A percentile compares a stretch with the other conserved stretches of the same genome.
These are phyloP conservation scores for Intellagama lesueurii DNA, from an alignment of 2,797 vertebrate species.

Conservation along the genomic window DNA sequence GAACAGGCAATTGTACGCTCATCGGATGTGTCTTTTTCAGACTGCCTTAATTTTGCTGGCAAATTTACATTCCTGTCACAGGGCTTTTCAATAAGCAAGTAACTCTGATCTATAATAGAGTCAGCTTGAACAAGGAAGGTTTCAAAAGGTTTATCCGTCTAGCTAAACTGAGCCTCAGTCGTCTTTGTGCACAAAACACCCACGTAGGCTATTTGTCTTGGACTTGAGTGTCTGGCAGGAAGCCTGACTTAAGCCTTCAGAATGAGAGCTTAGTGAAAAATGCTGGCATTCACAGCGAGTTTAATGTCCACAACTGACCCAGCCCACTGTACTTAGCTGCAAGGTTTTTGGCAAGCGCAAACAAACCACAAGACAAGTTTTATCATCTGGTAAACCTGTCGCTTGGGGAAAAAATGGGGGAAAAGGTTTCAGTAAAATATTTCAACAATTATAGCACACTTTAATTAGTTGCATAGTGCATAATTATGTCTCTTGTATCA, in stretches of 20 bases:
- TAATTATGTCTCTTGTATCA: constrained; percentile 79
- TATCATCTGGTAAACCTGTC: constrained; percentile 85
- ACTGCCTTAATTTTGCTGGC: constrained; percentile 34
- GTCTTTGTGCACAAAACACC: constrained; percentile 79
- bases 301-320: constrained; percentile 76
- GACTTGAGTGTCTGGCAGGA: constrained; percentile 75
- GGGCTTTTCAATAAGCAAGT: constrained; percentile 62
- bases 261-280: constrained; percentile 76
- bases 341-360: constrained; percentile 81
- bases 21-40: constrained; percentile 26
- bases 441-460: constrained; percentile 80
- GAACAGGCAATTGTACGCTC: constrained; percentile 19
- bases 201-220: constrained; percentile 79
- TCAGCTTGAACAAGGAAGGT: constrained; percentile 62
- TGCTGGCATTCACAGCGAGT: constrained; percentile 68
- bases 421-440: constrained; percentile 81
- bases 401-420: constrained; percentile 76
- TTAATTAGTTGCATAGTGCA: constrained; percentile 80
- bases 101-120: constrained; percentile 67
- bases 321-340: constrained; percentile 77
- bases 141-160: constrained; percentile 76
- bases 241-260: constrained; percentile 78
- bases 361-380: constrained; percentile 87
- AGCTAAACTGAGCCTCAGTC: constrained; percentile 76
- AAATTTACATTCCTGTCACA: constrained; percentile 47